A percentile compares a stretch with the other conserved stretches of the same genome.
Evolutionary conservation across 1,140 invertebrate genomes (phyloP).

Genomic region (Musca domestica): DNA sequence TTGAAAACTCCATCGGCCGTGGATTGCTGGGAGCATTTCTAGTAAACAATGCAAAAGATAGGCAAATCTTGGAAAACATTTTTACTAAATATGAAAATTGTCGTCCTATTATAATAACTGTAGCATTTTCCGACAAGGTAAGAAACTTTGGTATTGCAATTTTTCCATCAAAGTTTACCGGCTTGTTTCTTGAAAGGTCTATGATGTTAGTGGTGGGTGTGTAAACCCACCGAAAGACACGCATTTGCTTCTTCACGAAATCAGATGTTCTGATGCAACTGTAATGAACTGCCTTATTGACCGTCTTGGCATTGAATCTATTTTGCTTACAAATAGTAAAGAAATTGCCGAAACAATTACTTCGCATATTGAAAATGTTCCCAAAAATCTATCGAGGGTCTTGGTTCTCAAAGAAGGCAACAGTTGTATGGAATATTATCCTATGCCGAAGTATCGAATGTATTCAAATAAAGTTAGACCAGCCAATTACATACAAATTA

Average conservation of each 20-base stretch:
- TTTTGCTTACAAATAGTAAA: conserved; percentile 63
- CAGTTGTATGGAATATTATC: conserved; percentile 33
- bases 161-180: background rate
- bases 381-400: conserved; percentile 63
- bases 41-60: conserved; percentile 70
- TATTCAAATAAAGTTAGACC: conserved; percentile 59
- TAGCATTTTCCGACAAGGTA: conserved; percentile 61
- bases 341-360: conserved; percentile 65
- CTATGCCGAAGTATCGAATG: conserved; percentile 66
- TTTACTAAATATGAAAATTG: conserved; percentile 27
- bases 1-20: conserved; percentile 69
- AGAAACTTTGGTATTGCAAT: background rate
- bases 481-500: conserved; percentile 63
- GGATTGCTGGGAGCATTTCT: conserved; percentile 65
- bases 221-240: conserved; percentile 51
- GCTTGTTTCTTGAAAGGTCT: conserved; percentile 48
- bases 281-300: conserved; percentile 86
- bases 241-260: conserved; percentile 54
- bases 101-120: conserved; percentile 61
- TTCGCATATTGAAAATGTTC: conserved; percentile 62
- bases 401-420: conserved; percentile 62
- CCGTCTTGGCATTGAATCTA: conserved; percentile 66
- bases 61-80: conserved; percentile 31
- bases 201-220: conserved; percentile 63
- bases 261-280: conserved; percentile 72